Evolutionary conservation across 2,113 vertebrate genomes (phyloP).

Genomic region (Diadophis punctatus): DNA sequence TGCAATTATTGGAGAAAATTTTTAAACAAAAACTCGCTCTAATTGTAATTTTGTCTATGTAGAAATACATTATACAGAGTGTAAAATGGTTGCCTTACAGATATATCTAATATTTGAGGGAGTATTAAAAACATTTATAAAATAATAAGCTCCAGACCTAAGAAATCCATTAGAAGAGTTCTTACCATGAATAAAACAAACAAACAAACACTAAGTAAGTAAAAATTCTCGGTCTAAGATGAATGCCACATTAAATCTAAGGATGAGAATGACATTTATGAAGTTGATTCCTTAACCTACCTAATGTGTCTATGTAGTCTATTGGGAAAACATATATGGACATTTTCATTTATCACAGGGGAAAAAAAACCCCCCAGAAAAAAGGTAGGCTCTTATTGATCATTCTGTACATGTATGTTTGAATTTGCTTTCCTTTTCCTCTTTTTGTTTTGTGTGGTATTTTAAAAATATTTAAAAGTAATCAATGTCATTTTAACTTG

Average conservation of each 20-base stretch:
- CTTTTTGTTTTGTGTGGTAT: neutral
- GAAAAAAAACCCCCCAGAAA: neutral
- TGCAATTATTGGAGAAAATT: neutral
- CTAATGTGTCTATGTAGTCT: neutral
- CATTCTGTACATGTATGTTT: neutral
- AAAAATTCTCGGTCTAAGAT: neutral
- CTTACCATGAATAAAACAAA: neutral
- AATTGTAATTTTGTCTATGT: neutral
- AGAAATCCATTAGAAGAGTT: neutral
- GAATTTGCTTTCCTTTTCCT: neutral
- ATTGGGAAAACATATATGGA: neutral
- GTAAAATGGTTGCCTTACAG: neutral
- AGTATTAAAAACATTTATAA: neutral
- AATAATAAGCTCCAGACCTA: neutral
- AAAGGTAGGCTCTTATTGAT: neutral
- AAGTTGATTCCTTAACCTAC: neutral
- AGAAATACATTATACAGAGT: neutral
- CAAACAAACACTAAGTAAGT: neutral
- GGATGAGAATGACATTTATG: neutral
- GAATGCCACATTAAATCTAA: neutral
- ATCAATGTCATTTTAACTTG: neutral
- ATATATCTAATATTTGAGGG: neutral
- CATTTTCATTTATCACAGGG: too few species aligned
- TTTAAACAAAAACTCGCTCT: neutral
- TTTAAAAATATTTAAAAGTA: neutral